Evolutionary conservation across 2,888 invertebrate genomes (phyloP).

Genomic region (Coremacera marginata): DNA sequence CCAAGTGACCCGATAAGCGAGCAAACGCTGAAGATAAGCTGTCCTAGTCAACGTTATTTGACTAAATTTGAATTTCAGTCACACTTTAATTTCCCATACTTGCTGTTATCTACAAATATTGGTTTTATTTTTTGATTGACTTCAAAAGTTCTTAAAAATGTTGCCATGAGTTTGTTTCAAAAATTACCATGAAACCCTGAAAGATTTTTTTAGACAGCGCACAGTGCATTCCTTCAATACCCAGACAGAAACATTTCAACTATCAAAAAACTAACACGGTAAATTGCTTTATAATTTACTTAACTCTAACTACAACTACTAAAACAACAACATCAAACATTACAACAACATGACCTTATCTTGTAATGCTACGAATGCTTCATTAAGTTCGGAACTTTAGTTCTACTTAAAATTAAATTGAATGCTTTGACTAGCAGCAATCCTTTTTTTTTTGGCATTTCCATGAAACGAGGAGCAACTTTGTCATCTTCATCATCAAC

Average conservation of each 20-base stretch:
- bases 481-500: slow-evolving; percentile 37
- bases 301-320: slow-evolving; percentile 43
- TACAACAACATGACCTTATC: background rate
- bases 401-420: slow-evolving; percentile 14
- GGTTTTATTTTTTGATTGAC: no score
- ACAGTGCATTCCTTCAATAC: no score
- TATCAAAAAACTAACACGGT: slow-evolving; percentile 49
- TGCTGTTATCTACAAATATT: no score
- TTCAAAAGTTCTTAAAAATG: no score
- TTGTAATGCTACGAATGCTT: slow-evolving; percentile 8
- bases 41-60: no score
- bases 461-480: slow-evolving; percentile 29
- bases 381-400: slow-evolving; percentile 31
- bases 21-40: no score
- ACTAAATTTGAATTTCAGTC: no score
- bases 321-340: slow-evolving; percentile 25
- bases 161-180: no score
- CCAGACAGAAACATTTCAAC: background rate
- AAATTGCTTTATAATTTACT: slow-evolving; percentile 62
- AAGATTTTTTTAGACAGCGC: no score
- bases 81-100: no score
- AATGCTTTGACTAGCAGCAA: slow-evolving; percentile 20
- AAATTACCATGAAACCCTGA: no score
- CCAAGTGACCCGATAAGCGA: no score
- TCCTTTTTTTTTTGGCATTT: background rate